phyloP scores from a whole-genome alignment of 1,140 invertebrate genomes.

The Helicoverpa armigera region DNA sequence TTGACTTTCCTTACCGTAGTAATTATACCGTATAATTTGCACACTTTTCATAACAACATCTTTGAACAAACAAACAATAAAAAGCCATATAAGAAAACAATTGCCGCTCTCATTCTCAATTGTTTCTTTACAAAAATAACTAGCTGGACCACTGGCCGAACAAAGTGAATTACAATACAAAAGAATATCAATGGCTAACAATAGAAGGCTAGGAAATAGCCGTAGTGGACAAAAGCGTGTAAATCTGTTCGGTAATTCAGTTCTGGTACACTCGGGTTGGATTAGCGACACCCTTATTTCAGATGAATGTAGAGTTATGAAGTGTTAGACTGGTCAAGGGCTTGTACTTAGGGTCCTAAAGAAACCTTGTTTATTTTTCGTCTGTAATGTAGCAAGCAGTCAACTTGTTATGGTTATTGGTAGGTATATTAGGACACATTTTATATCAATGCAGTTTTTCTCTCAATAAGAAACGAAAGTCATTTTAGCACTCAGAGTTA shows the following conservation, averaged over 20 bases:
- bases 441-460: slow-evolving; percentile 24
- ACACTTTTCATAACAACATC: background rate
- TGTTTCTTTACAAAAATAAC: too few species aligned
- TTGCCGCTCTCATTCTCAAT: too few species aligned
- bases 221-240: slow-evolving; percentile 12
- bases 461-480: slow-evolving; percentile 29
- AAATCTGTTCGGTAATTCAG: slow-evolving; percentile 21
- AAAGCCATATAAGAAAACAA: too few species aligned
- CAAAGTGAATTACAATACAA: slow-evolving; percentile 14
- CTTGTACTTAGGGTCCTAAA: too few species aligned
- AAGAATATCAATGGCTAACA: slow-evolving; percentile 2
- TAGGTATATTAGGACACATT: background rate
- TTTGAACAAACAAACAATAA: background rate
- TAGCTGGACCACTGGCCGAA: background rate
- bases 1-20: too few species aligned
- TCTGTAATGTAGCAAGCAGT: too few species aligned
- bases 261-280: slow-evolving; percentile 21
- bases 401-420: too few species aligned
- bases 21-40: too few species aligned
- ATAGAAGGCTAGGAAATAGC: slow-evolving; percentile 2
- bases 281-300: slow-evolving; percentile 36
- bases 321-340: too few species aligned
- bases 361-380: too few species aligned
- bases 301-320: too few species aligned
- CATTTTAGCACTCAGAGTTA: slow-evolving; percentile 10